phyloP scores from a whole-genome alignment of 2,888 invertebrate genomes.

The Halocaridina rubra region DNA sequence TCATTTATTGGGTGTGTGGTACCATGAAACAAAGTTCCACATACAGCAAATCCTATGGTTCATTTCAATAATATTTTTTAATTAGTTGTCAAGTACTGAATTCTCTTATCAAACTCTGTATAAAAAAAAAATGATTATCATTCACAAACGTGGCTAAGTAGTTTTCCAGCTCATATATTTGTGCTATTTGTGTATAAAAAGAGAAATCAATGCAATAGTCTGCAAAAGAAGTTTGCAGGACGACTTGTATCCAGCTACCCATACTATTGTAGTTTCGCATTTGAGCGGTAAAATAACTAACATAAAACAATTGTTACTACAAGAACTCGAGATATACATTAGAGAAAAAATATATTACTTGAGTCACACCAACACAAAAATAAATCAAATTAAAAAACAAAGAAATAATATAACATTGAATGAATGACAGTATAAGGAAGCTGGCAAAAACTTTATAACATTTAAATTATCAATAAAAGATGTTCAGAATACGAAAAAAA shows the following conservation, averaged over 20 bases:
- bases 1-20: background rate
- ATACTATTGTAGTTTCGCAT: background rate
- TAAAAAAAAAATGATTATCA: background rate
- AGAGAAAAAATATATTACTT: background rate
- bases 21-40: background rate
- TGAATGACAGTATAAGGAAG: background rate
- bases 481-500: background rate
- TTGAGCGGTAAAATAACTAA: background rate
- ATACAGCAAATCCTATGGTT: background rate
- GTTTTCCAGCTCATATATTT: background rate
- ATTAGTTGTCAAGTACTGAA: background rate
- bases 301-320: background rate
- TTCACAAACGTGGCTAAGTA: background rate
- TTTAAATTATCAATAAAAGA: too few relatives aligned
- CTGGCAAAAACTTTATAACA: background rate
- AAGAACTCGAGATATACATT: background rate
- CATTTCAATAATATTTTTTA: background rate
- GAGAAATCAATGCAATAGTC: background rate
- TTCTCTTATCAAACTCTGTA: background rate
- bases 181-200: background rate
- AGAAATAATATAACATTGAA: background rate
- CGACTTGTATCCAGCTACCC: background rate
- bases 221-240: background rate
- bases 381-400: background rate
- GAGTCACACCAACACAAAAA: background rate